Evolutionary conservation across 2,888 invertebrate species (phyloP).

Genomic region (Papilio demoleus): DNA sequence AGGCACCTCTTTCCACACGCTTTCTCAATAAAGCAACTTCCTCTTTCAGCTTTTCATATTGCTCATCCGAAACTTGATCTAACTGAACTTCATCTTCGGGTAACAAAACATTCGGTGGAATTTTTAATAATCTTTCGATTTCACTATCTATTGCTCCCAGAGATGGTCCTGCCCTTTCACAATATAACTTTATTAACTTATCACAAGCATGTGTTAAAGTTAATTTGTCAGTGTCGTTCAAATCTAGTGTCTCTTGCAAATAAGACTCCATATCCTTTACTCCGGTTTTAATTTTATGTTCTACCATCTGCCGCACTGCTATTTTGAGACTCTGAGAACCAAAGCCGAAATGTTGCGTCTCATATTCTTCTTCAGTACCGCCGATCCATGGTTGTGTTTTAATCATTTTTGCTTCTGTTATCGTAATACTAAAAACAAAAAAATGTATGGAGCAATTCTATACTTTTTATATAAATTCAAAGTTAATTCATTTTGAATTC

Average conservation of each 20-base stretch:
- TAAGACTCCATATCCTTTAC: conserved; percentile 72
- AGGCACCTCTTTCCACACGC: conserved; percentile 69
- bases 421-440: background rate
- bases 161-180: conserved; percentile 69
- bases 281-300: conserved; percentile 71
- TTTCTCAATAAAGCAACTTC: conserved; percentile 65
- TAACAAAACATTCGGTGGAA: conserved; percentile 71
- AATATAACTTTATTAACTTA: conserved; percentile 68
- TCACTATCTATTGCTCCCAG: conserved; percentile 67
- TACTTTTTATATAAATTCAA: no score
- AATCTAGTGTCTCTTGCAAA: conserved; percentile 64
- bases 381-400: conserved; percentile 68
- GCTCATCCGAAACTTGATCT: conserved; percentile 64
- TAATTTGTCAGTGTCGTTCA: conserved; percentile 70
- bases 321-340: conserved; percentile 76
- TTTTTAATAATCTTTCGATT: conserved; percentile 66
- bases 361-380: conserved; percentile 77
- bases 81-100: conserved; percentile 73
- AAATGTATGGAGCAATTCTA: no score
- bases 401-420: conserved; percentile 58
- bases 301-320: conserved; percentile 74
- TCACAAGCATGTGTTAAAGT: conserved; percentile 69
- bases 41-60: conserved; percentile 65
- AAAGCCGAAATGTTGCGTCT: conserved; percentile 78
- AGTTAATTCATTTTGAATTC: no score